phyloP scores from a whole-genome alignment of 2,113 vertebrate genomes.

The Nyctibius bracteatus region DNA sequence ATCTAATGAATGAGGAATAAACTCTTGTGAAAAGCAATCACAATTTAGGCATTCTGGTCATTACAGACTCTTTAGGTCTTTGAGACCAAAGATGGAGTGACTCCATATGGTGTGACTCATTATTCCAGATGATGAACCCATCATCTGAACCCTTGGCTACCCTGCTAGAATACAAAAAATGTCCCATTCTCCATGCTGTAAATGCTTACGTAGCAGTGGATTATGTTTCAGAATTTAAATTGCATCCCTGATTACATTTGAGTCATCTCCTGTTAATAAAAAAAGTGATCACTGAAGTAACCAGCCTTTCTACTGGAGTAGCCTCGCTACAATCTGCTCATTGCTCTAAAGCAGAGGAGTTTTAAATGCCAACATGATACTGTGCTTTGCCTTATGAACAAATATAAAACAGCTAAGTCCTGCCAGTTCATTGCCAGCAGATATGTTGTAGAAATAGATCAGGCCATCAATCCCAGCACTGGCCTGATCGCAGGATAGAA shows the following conservation, averaged over 20 bases:
- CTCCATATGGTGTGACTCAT: not conserved
- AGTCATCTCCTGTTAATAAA: not conserved
- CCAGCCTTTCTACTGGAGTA: not conserved
- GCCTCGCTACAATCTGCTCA: not conserved
- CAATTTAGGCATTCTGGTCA: not conserved
- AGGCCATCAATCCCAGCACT: not conserved
- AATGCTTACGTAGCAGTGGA: not conserved
- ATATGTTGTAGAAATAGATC: not conserved
- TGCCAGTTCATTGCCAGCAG: not conserved
- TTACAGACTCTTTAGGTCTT: not conserved
- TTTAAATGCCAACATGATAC: not conserved
- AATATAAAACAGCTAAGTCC: not conserved
- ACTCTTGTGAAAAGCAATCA: not conserved
- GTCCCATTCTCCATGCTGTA: not conserved
- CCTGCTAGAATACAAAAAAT: not conserved
- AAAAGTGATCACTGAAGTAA: not conserved
- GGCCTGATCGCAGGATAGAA: not conserved
- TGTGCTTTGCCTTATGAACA: not conserved
- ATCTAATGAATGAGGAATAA: not conserved
- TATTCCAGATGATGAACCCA: not conserved
- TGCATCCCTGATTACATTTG: not conserved
- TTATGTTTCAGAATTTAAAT: not conserved
- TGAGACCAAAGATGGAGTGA: not conserved
- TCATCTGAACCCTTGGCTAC: no score
- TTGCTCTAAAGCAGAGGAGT: not conserved